A percentile compares a stretch with the other conserved stretches of the same genome.
Conservation (phyloP, 2,113 vertebrate genomes). For the Odocoileus virginianus region DNA sequence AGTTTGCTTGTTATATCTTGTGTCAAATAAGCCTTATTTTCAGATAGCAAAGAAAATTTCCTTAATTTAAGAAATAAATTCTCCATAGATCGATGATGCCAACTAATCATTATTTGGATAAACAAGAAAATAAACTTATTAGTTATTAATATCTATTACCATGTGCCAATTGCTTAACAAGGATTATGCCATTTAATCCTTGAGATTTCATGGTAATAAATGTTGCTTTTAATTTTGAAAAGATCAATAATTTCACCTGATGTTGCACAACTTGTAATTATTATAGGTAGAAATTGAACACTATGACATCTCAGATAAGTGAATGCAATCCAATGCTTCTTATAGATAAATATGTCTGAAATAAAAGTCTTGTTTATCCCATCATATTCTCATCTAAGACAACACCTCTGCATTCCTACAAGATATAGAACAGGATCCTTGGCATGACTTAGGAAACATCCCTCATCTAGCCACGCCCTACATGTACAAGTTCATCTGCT, state of each 20-base stretch:
- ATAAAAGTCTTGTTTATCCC: background rate
- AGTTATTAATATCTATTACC: background rate
- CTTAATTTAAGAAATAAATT: background rate
- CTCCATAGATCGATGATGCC: background rate
- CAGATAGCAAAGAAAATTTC: background rate
- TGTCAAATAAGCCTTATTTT: background rate
- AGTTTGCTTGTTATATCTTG: background rate
- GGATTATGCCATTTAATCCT: background rate
- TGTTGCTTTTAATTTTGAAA: background rate
- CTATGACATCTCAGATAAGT: background rate
- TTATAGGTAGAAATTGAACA: background rate
- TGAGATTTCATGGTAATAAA: background rate
- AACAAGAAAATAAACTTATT: background rate
- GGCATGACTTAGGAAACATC: background rate
- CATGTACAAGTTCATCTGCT: background rate
- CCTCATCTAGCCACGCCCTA: fast-evolving
- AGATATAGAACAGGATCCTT: background rate
- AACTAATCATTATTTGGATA: background rate
- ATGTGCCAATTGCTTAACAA: background rate
- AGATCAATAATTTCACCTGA: background rate
- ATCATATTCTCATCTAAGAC: background rate
- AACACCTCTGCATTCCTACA: background rate
- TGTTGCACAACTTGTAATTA: background rate
- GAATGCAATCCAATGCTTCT: background rate
- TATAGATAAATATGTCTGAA: background rate